Evolutionary conservation across 2,113 vertebrate genomes (phyloP).

Genomic region (Chaetops frenatus): DNA sequence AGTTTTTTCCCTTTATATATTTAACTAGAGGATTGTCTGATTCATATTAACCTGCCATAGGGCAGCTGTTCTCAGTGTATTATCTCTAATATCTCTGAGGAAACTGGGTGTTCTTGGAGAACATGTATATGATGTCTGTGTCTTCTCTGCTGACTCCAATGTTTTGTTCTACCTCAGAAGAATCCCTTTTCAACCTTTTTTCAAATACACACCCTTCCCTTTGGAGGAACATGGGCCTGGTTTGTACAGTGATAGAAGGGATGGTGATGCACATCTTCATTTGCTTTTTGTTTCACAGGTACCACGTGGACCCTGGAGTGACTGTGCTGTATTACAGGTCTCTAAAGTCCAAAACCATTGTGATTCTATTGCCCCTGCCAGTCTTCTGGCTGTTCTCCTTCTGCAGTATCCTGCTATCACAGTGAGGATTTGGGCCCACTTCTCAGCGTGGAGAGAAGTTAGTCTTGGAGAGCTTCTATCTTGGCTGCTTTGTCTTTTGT

Average conservation of each 20-base stretch:
- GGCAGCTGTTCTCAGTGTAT: background rate
- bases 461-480: background rate
- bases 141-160: background rate
- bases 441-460: background rate
- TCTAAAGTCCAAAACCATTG: background rate
- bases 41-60: background rate
- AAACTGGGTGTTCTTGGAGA: background rate
- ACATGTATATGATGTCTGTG: rapidly evolving
- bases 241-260: background rate
- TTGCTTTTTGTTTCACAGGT: background rate
- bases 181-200: background rate
- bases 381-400: background rate
- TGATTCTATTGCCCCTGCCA: background rate
- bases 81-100: background rate
- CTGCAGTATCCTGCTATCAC: background rate
- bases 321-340: rapidly evolving
- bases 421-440: background rate
- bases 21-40: background rate
- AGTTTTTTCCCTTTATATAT: background rate
- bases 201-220: background rate
- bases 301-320: background rate
- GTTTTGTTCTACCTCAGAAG: background rate
- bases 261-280: background rate
- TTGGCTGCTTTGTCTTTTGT: background rate
- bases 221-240: background rate